Percentiles rank a stretch among this genome's conserved stretches.
phyloP scores from a whole-genome alignment of 2,888 invertebrate species.

The Piscicola geometra region DNA sequence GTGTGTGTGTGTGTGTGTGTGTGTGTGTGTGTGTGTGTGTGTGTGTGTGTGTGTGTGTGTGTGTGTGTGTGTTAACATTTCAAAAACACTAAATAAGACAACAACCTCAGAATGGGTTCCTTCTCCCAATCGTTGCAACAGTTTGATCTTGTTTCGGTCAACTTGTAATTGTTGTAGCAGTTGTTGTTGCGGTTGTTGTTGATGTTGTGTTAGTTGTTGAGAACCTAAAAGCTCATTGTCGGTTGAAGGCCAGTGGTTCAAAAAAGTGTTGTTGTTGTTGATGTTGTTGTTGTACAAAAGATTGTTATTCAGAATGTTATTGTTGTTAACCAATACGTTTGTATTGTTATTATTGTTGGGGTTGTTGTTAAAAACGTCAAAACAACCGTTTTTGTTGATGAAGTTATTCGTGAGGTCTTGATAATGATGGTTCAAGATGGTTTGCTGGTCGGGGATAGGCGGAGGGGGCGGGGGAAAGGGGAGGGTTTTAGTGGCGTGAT shows the following conservation, averaged over 20 bases:
- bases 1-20: no score
- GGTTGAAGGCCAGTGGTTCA: background rate
- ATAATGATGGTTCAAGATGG: no score
- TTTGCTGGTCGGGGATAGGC: no score
- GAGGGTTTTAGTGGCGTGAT: no score
- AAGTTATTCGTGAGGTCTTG: no score
- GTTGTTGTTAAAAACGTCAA: slow-evolving; percentile 1
- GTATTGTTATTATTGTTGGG: background rate
- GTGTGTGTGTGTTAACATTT: no score
- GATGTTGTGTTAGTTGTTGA: background rate
- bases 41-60: no score
- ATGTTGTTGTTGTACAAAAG: background rate
- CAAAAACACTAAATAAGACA: background rate
- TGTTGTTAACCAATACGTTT: background rate
- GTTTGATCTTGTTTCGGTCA: background rate
- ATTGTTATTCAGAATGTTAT: background rate
- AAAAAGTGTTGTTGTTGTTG: background rate
- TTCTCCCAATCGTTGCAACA: background rate
- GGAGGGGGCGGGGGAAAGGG: background rate
- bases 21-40: no score
- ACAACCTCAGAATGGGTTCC: background rate
- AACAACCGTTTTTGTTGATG: no score
- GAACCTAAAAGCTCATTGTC: background rate
- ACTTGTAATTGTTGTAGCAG: background rate
- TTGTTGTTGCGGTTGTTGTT: background rate